Conservation (phyloP, 1,140 invertebrate genomes). For the Drosophila pectinifera region DNA sequence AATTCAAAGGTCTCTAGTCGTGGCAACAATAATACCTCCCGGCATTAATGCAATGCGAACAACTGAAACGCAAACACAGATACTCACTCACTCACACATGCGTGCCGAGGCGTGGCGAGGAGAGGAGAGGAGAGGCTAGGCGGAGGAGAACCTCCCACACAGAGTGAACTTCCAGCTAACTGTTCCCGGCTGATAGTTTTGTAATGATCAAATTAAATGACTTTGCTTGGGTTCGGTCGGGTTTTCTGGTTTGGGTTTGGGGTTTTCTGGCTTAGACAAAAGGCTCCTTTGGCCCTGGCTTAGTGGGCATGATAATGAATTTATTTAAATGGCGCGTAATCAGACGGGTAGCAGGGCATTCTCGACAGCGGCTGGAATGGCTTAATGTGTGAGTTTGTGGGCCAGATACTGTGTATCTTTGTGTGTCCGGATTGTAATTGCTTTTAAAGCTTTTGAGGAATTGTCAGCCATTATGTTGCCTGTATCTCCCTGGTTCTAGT, state of each 20-base stretch:
- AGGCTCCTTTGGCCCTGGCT: conserved; percentile 49
- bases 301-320: conserved; percentile 73
- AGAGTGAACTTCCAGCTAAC: conserved; percentile 16
- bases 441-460: conserved; percentile 60
- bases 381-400: conserved; percentile 35
- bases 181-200: conserved; percentile 67
- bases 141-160: conserved; percentile 1
- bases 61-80: conserved; percentile 35
- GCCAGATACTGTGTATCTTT: neutral
- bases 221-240: conserved; percentile 50
- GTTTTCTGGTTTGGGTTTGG: conserved; percentile 37
- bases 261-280: conserved; percentile 52
- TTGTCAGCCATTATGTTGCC: conserved; percentile 57
- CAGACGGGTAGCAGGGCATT: conserved; percentile 50
- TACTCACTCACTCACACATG: conserved; percentile 24
- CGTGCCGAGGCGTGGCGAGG: neutral
- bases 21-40: conserved; percentile 67
- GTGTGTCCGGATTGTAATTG: conserved; percentile 54
- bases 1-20: conserved; percentile 61
- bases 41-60: conserved; percentile 63
- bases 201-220: conserved; percentile 82
- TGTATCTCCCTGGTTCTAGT: conserved; percentile 5
- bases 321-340: conserved; percentile 80
- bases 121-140: neutral
- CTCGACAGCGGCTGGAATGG: neutral